Conservation (phyloP, 2,113 vertebrate genomes). For the Coreoperca whiteheadi region DNA sequence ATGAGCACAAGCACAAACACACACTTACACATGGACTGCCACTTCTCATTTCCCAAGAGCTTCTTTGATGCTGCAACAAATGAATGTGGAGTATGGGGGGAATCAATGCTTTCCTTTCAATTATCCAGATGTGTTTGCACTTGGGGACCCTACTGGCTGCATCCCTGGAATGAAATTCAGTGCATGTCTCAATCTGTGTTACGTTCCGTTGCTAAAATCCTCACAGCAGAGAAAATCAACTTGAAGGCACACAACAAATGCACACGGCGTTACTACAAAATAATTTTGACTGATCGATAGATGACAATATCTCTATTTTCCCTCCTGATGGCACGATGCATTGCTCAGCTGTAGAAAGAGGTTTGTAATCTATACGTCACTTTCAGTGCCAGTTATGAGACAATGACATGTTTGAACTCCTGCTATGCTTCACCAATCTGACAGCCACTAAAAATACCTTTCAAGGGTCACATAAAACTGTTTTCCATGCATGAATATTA, state of each 20-base stretch:
- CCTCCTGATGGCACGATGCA: not conserved
- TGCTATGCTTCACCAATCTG: not conserved
- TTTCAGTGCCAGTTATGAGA: conserved; percentile 1
- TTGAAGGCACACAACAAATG: not conserved
- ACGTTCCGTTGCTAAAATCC: conserved; percentile 1
- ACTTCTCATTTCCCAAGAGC: conserved; percentile 44
- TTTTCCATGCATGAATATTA: not conserved
- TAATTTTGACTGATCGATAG: conserved; percentile 6
- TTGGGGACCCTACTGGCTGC: conserved; percentile 16
- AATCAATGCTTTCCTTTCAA: conserved; percentile 35
- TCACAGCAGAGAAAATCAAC: conserved; percentile 5
- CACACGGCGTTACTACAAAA: not conserved
- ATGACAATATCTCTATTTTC: not conserved
- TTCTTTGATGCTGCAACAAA: conserved; percentile 58
- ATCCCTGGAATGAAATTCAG: conserved; percentile 11
- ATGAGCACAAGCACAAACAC: conserved; percentile 30
- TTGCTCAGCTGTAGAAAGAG: conserved; percentile 9
- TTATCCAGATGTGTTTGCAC: conserved; percentile 46
- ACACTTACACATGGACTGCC: not conserved
- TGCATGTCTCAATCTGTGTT: conserved; percentile 7
- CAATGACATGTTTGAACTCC: not conserved
- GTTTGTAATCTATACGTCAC: not conserved
- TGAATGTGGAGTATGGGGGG: conserved; percentile 4
- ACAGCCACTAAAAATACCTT: not conserved
- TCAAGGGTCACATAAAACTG: not conserved